Evolutionary conservation across 2,888 invertebrate genomes (phyloP), one percentile per base, ranked within the genome.

Genomic region (Drosophila incognita): DNA sequence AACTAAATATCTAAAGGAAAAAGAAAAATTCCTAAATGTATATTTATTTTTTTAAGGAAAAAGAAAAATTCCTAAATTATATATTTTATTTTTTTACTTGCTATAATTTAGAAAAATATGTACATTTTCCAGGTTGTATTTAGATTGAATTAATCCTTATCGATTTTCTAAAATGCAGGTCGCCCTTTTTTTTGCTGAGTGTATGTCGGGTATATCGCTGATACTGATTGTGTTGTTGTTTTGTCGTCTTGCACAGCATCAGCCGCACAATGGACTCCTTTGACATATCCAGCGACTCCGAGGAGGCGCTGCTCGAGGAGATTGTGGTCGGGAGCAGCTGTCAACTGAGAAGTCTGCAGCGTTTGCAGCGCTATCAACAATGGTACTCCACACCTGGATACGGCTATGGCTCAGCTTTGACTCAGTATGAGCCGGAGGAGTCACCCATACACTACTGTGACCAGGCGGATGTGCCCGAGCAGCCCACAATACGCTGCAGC

Each of bases 401-500:
- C 74, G 51, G 67, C 77, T 15, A 38, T 73, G 2, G 54, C 49
- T 54, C 67, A 56, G 51, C 31, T 68, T 38, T 68, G 60, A 29
- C 68, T 29, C 91, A 90, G 51, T 92, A 93, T 67, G 92, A 92
- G 76, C 88, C 92, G 58, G 76, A 67, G 10, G 89, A 92, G 71
- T 93, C 93, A 66, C 93, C 93, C 67, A 91, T 93, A 54, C 93
- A 93, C 80, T 93, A 92, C 74, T 93, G 93, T 78, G 93, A 93
- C 82, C 92, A 92, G 75, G 92, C 91, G 27, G 83, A 85, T 91
- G 63, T 92, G 92, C 79, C 93, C 46, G 93, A 93, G n/a, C 84
- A 81, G 38, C 83, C 85, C 52, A 83, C 74, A 68, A 86, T 74
- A 64, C 86, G 83, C 40, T 87, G 76, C 69, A 86, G 77, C 66